These are phyloP conservation scores for Nylanderia fulva DNA, from an alignment of 1,140 invertebrate genomes.

Conservation along the genomic window DNA sequence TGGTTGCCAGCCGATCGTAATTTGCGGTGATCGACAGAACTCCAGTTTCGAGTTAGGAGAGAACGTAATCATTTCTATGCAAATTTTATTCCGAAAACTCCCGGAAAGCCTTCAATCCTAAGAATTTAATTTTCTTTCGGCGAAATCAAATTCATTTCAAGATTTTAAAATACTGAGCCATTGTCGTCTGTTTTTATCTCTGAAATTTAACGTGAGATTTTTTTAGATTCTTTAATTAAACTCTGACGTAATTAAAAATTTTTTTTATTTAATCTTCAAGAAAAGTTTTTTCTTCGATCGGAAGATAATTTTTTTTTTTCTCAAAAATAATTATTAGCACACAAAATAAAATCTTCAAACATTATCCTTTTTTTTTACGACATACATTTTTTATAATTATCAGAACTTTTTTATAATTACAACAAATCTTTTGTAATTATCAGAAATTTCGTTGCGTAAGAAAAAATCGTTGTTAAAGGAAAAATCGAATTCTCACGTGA, in stretches of 20 bases:
- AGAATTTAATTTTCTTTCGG: not conserved
- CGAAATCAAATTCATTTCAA: not conserved
- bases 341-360: not conserved
- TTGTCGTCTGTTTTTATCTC: not conserved
- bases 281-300: not conserved
- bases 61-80: slow-evolving; percentile 16
- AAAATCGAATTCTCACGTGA: not conserved
- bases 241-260: not conserved
- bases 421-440: not conserved
- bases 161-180: not conserved
- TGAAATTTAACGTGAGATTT: not conserved
- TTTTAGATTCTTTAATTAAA: not conserved
- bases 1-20: not conserved
- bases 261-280: not conserved
- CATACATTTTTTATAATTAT: not conserved
- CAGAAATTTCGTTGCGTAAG: not conserved
- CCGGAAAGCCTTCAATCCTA: not conserved
- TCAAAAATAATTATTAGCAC: not conserved
- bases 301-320: not conserved
- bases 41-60: not conserved
- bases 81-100: slow-evolving; percentile 25
- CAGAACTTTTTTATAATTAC: no score
- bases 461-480: not conserved
- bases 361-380: not conserved
- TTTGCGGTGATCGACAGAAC: not conserved